phyloP scores from a whole-genome alignment of 1,140 invertebrate species.

The Drosophila ironensis region DNA sequence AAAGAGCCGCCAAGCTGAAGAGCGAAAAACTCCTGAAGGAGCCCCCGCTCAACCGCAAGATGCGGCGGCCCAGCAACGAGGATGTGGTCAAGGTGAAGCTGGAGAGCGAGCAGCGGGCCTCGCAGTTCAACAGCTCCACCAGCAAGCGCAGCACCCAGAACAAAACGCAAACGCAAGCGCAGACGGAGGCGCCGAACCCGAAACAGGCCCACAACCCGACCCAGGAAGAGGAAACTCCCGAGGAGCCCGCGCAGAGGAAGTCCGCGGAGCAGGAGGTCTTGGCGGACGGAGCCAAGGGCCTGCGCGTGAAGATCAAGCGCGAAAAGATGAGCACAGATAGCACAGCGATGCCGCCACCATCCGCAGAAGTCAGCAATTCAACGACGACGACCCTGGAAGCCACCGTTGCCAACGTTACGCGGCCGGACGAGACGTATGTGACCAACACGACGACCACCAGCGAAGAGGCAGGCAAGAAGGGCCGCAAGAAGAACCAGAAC shows the following conservation, averaged over 20 bases:
- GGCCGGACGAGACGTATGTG: slow-evolving; percentile 38
- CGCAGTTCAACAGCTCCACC: slow-evolving; percentile 38
- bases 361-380: background rate
- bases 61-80: slow-evolving; percentile 56
- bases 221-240: background rate
- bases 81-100: slow-evolving; percentile 47
- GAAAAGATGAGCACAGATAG: slow-evolving; percentile 58
- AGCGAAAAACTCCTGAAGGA: slow-evolving; percentile 67
- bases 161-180: background rate
- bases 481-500: slow-evolving; percentile 61
- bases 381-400: slow-evolving; percentile 16
- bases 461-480: slow-evolving; percentile 31
- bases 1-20: slow-evolving; percentile 67
- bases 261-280: no score
- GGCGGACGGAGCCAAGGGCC: background rate
- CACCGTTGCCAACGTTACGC: background rate
- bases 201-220: background rate
- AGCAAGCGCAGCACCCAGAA: background rate
- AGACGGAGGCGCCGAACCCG: background rate
- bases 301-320: slow-evolving; percentile 62
- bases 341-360: background rate
- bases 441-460: slow-evolving; percentile 22
- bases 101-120: slow-evolving; percentile 63
- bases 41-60: slow-evolving; percentile 35
- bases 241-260: no score